Evolutionary conservation across 2,797 vertebrate genomes (phyloP).

Genomic region (Lutjanus argentimaculatus): DNA sequence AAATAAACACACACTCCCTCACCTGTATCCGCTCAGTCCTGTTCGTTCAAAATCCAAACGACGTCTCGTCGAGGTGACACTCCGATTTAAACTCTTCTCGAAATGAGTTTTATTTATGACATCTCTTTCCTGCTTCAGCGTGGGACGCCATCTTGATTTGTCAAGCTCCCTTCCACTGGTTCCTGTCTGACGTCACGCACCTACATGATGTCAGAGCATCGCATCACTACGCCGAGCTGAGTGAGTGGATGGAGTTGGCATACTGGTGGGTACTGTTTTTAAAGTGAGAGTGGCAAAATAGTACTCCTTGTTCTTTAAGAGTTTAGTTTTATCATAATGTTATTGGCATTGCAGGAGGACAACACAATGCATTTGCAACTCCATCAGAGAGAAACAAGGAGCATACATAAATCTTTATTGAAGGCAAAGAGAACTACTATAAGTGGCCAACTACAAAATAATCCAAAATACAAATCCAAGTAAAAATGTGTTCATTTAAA

Average conservation of each 20-base stretch:
- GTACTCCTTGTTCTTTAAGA: too few relatives aligned
- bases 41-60: slow-evolving; percentile 70
- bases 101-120: slow-evolving; percentile 81
- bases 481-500: neutral
- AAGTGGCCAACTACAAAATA: neutral
- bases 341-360: neutral
- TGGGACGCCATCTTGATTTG: slow-evolving; percentile 89
- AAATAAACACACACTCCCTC: slow-evolving; percentile 24
- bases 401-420: neutral
- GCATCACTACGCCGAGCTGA: slow-evolving; percentile 10
- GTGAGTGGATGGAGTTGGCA: neutral
- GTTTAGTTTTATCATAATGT: neutral
- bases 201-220: slow-evolving; percentile 44
- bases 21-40: slow-evolving; percentile 79
- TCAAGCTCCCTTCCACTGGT: slow-evolving; percentile 76
- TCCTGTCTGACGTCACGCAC: slow-evolving; percentile 82
- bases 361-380: neutral
- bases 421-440: neutral
- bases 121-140: slow-evolving; percentile 86
- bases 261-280: neutral
- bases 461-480: neutral
- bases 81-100: slow-evolving; percentile 27
- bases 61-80: slow-evolving; percentile 38
- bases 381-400: neutral
- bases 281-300: too few relatives aligned